Conservation (phyloP, 1,140 invertebrate genomes). For the Drosophila nikananu region DNA sequence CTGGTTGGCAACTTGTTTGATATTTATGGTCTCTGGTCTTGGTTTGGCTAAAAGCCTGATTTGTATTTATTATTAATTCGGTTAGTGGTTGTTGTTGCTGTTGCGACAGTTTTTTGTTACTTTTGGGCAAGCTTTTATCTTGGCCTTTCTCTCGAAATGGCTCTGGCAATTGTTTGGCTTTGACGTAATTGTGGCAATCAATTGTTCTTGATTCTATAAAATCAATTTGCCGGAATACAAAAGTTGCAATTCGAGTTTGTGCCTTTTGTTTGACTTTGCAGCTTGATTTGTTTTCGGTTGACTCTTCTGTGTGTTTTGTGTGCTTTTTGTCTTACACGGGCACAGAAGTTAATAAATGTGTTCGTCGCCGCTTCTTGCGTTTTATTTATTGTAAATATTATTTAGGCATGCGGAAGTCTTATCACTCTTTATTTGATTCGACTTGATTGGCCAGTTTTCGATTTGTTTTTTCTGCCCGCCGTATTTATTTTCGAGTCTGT, state of each 20-base stretch:
- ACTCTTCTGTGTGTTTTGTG: constrained; percentile 19
- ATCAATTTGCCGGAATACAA: constrained; percentile 26
- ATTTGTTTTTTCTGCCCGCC: constrained; percentile 15
- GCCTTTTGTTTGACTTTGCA: constrained; percentile 59
- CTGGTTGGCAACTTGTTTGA: constrained; percentile 67
- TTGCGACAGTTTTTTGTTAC: constrained; percentile 21
- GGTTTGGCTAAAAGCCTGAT: constrained; percentile 61
- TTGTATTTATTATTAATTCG: constrained; percentile 73
- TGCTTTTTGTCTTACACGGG: constrained; percentile 43
- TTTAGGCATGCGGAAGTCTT: constrained; percentile 81
- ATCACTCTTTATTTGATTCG: constrained; percentile 60
- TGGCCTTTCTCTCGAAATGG: constrained; percentile 70
- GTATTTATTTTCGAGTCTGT: constrained; percentile 30
- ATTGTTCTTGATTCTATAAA: constrained; percentile 50
- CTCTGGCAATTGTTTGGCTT: constrained; percentile 45
- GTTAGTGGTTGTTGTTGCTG: constrained; percentile 48
- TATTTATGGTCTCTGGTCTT: constrained; percentile 77
- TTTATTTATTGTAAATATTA: constrained; percentile 73
- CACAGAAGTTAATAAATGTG: constrained; percentile 52
- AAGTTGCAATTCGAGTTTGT: constrained; percentile 64
- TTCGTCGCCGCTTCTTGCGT: constrained; percentile 30
- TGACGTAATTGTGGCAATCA: constrained; percentile 75
- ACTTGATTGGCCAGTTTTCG: constrained; percentile 67
- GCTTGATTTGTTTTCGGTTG: constrained; percentile 3
- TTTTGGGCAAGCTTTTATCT: constrained; percentile 40